phyloP scores from a whole-genome alignment of 2,797 vertebrate species.

The Choloepus didactylus region DNA sequence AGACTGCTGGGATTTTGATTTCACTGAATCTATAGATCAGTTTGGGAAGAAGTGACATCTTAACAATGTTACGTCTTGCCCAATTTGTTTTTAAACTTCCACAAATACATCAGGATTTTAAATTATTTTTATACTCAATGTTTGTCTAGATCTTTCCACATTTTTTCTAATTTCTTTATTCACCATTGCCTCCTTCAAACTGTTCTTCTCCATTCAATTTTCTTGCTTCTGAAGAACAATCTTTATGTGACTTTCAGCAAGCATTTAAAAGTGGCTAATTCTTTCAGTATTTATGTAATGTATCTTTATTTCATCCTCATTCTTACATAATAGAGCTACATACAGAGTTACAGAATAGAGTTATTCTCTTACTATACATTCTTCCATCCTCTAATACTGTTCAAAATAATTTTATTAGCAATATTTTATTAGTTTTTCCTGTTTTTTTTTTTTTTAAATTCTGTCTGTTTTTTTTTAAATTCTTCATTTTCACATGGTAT shows the following conservation, averaged over 20 bases:
- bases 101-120: background rate
- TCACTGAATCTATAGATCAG: background rate
- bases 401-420: background rate
- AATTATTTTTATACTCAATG: background rate
- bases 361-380: background rate
- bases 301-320: background rate
- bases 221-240: background rate
- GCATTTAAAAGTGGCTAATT: background rate
- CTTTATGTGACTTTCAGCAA: background rate
- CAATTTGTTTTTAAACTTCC: background rate
- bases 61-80: background rate
- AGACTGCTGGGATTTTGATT: background rate
- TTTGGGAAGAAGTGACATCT: background rate
- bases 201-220: background rate
- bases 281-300: background rate
- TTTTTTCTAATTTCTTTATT: background rate
- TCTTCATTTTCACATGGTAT: background rate
- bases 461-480: background rate
- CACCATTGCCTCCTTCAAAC: background rate
- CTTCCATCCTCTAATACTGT: background rate
- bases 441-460: background rate
- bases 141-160: background rate
- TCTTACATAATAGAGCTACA: background rate
- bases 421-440: background rate
- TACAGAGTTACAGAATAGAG: background rate